Conservation (phyloP, 2,797 vertebrate species). For the Chaetophractus vellerosus region DNA sequence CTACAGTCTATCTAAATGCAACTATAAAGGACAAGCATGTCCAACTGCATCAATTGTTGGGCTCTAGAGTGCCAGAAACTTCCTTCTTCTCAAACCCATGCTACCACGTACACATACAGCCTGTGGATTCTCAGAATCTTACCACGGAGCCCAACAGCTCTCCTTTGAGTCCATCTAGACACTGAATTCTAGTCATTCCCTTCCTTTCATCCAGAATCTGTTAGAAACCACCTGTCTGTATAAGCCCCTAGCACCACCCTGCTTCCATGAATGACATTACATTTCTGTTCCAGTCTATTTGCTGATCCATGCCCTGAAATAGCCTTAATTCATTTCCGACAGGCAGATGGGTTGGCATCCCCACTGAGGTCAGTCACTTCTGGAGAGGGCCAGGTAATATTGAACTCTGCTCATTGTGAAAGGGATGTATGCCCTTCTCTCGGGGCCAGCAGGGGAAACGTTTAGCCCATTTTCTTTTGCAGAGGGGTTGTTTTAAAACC, state of each 20-base stretch:
- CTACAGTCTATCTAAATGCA: fast-evolving
- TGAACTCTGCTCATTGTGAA: neutral
- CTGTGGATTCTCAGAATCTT: slow-evolving; percentile 64
- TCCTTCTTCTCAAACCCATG: fast-evolving
- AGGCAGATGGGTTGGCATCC: neutral
- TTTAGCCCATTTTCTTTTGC: neutral
- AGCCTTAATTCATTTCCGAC: neutral
- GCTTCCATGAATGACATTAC: slow-evolving; percentile 21
- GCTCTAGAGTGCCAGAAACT: neutral
- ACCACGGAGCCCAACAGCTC: fast-evolving
- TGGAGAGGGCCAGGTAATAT: neutral
- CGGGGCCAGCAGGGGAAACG: neutral
- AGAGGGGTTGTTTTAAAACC: neutral
- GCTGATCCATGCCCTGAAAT: neutral
- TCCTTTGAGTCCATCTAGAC: neutral
- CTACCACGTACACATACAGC: fast-evolving
- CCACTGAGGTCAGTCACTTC: neutral
- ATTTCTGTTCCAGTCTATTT: neutral
- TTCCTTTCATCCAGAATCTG: slow-evolving; percentile 86
- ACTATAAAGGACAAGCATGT: fast-evolving
- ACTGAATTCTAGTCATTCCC: slow-evolving; percentile 77
- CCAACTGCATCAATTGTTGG: neutral
- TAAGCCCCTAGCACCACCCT: neutral
- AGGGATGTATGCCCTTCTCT: neutral
- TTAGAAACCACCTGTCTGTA: slow-evolving; percentile 55